A percentile compares a stretch with the other conserved stretches of the same genome.
Conservation (phyloP, 1,140 invertebrate species). For the Caenorhabditis latens region DNA sequence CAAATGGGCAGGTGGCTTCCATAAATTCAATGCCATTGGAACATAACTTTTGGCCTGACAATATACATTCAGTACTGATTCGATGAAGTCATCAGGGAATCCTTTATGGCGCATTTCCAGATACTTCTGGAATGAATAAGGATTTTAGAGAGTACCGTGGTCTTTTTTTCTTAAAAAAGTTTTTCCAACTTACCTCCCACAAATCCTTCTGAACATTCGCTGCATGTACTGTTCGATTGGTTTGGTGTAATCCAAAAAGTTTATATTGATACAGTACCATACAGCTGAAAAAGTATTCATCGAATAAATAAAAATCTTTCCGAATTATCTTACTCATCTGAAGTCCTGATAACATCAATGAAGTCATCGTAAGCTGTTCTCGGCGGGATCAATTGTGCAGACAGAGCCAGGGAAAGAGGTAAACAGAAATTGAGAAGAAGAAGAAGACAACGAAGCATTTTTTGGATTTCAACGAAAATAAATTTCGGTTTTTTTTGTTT, state of each 20-base stretch:
- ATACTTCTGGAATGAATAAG: background rate
- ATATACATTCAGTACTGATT: background rate
- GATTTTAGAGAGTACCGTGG: too few relatives aligned
- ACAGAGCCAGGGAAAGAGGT: background rate
- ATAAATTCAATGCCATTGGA: background rate
- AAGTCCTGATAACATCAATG: conserved; percentile 1
- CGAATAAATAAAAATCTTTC: background rate
- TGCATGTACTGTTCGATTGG: background rate
- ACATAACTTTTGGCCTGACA: conserved; percentile 19
- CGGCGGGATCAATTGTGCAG: background rate
- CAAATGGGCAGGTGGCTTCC: background rate
- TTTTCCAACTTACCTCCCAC: background rate
- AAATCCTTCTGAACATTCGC: background rate
- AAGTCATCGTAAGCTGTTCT: conserved; percentile 12
- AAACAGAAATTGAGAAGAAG: background rate
- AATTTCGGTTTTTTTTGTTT: background rate
- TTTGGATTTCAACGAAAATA: background rate
- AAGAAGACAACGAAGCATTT: background rate
- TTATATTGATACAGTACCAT: background rate
- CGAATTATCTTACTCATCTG: background rate
- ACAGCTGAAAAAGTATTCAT: background rate
- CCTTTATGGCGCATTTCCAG: background rate
- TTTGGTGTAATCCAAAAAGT: background rate
- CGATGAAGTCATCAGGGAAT: background rate
- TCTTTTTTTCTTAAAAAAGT: background rate